Evolutionary conservation across 2,888 invertebrate species (phyloP), one percentile per base, ranked within the genome.

Genomic region (Spodoptera picta): DNA sequence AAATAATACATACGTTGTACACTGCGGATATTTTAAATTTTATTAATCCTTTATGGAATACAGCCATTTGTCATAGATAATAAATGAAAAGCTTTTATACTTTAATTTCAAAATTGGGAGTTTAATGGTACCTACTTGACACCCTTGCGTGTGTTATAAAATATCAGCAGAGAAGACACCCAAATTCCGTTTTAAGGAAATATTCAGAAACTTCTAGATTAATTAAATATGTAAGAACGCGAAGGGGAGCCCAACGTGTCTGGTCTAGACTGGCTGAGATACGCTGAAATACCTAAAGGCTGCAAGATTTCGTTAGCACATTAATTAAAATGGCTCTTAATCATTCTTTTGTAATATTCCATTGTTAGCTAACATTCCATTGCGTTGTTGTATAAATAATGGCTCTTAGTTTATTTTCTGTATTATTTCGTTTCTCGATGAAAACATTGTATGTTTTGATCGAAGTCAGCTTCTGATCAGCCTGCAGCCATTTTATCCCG

Each of bases 151-250:
- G 44, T 49, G 48, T 46, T 10, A 50, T 51, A 45, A 47, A 24
- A 11, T 44, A 23, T 41, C 19, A 14, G 24, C n/a, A 27, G 41
- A 43, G 24, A 23, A 50, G 27, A 44, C 10, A 54, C 10, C 42
- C 50, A 69, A 57, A 62, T 61, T 65, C 52, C 58, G 42, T 60
- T 54, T 42, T 0, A 42, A 60, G 44, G 46, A 51, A 23, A 45
- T 24, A 60, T 43, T 23, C 36, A 2, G 42, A 31, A 27, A 62
- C 52, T 11, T 27, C 31, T 51, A 64, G 55, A 60, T 63, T 61
- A 65, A 73, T 77, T 75, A 57, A 65, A 65, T 65, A 74, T 56
- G 51, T 54, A 9, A 36, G 36, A 36, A 59, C n/a, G 7, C 24
- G 42, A 24, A 53, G 41, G 53, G 23, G 24, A 43, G 19, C 24